Evolutionary conservation across 1,140 invertebrate genomes (phyloP).

Genomic region (Drosophila carrolli): DNA sequence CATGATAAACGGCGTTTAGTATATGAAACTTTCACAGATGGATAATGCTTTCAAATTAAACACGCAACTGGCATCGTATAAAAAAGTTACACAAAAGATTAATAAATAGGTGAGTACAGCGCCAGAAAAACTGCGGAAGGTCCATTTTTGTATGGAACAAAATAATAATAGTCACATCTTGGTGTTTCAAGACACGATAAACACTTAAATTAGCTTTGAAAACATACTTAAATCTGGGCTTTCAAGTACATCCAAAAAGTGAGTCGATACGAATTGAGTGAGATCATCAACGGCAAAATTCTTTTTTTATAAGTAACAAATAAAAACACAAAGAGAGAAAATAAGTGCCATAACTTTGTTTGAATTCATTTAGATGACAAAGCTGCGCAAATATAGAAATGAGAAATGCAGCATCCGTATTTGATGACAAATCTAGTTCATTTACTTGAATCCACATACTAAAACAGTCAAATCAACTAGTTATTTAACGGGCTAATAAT

Average conservation of each 20-base stretch:
- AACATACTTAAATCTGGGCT: conserved; percentile 12
- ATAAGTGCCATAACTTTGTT: conserved; percentile 18
- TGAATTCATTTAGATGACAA: conserved; percentile 13
- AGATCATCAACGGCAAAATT: conserved; percentile 50
- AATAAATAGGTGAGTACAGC: not conserved
- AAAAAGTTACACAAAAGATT: conserved; percentile 3
- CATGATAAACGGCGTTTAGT: conserved; percentile 54
- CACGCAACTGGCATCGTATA: conserved; percentile 49
- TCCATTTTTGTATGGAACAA: too few relatives aligned
- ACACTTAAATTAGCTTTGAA: conserved; percentile 9
- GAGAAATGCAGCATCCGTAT: conserved; percentile 6
- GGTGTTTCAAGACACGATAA: not conserved
- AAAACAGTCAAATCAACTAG: not conserved
- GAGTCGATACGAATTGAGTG: conserved; percentile 41
- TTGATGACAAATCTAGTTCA: conserved; percentile 19
- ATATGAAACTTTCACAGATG: conserved; percentile 51
- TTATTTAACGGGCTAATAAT: conserved; percentile 9
- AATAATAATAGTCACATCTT: too few relatives aligned
- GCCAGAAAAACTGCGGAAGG: not conserved
- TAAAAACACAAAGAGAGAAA: conserved; percentile 12
- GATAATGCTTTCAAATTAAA: conserved; percentile 47
- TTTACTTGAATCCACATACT: not conserved
- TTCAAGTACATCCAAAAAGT: conserved; percentile 6
- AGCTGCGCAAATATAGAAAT: not conserved
- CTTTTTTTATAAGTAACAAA: conserved; percentile 39